Percentiles rank a stretch among this genome's conserved stretches.
Evolutionary conservation across 2,113 vertebrate species (phyloP).

Genomic region (Nestor notabilis): DNA sequence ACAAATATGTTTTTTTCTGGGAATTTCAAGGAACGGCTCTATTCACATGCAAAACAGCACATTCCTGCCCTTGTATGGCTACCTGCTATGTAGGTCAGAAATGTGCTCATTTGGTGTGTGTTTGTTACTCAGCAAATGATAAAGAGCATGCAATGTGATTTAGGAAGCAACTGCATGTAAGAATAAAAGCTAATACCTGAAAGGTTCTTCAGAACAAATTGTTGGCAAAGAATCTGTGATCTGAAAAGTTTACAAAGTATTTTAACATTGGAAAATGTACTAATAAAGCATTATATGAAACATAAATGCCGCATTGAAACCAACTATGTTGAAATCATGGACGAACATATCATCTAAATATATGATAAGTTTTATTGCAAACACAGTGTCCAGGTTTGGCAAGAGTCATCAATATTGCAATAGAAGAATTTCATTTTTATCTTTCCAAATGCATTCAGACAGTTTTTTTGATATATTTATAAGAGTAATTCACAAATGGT

Average conservation of each 20-base stretch:
- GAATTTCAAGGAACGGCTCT: not conserved
- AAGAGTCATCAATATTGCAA: not conserved
- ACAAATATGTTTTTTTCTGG: not conserved
- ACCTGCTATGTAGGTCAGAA: not conserved
- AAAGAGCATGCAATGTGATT: not conserved
- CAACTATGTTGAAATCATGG: not conserved
- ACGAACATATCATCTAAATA: not conserved
- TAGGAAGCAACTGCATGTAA: rapidly evolving
- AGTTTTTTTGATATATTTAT: not conserved
- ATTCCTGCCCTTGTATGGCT: not conserved
- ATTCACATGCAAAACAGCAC: not conserved
- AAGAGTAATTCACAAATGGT: not conserved
- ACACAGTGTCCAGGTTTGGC: not conserved
- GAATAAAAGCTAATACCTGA: not conserved
- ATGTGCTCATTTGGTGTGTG: not conserved
- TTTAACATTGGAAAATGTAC: not conserved
- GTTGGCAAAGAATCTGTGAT: not conserved
- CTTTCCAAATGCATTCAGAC: not conserved
- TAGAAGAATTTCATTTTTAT: not conserved
- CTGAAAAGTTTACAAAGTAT: not conserved
- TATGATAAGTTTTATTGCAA: not conserved
- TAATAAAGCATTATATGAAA: not conserved
- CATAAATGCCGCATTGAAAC: not conserved
- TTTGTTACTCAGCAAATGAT: not conserved
- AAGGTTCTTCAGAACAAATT: not conserved